A percentile compares a stretch with the other conserved stretches of the same genome.
Conservation (phyloP, 2,113 vertebrate genomes). For the Macquaria ambigua region DNA sequence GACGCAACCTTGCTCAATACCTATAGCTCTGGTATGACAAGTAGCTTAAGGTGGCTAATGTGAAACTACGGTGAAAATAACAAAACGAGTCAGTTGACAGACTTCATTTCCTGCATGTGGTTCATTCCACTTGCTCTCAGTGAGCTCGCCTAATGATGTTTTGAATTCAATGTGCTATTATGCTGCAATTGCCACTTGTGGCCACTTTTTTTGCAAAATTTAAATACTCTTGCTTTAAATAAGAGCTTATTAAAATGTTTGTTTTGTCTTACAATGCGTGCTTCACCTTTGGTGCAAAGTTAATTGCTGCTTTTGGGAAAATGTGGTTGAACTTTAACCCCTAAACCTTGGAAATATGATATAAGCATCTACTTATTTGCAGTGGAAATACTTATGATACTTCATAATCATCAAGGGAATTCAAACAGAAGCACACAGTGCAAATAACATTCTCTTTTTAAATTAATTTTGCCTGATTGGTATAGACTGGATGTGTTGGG, state of each 20-base stretch:
- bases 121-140: background rate
- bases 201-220: background rate
- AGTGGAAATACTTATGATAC: background rate
- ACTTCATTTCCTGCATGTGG: background rate
- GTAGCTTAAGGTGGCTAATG: too few relatives aligned
- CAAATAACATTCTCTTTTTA: background rate
- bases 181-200: slow-evolving; percentile 4
- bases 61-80: background rate
- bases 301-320: slow-evolving; percentile 57
- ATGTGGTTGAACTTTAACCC: slow-evolving; percentile 31
- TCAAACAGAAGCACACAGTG: background rate
- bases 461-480: background rate
- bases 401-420: background rate
- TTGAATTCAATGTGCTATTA: background rate
- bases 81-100: background rate
- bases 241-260: slow-evolving; percentile 26
- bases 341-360: background rate
- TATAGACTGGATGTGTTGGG: background rate
- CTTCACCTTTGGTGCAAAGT: slow-evolving; percentile 17
- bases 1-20: background rate
- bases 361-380: background rate
- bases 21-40: background rate
- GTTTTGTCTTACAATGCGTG: background rate
- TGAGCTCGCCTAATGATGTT: background rate
- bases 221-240: background rate